phyloP scores from a whole-genome alignment of 2,888 invertebrate genomes.

The Ochlodes sylvanus region DNA sequence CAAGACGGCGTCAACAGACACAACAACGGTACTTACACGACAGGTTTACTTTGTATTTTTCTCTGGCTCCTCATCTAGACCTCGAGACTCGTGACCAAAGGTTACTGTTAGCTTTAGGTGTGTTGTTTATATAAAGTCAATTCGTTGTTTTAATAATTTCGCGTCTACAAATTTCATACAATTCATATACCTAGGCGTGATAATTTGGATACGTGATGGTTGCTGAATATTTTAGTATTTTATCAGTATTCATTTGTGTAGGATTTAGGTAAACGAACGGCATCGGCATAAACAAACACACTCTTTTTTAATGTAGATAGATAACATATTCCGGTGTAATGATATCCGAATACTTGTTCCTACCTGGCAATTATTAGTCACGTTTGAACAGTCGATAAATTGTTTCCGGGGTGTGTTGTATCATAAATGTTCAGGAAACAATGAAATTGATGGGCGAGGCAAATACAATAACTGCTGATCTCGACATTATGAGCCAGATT shows the following conservation, averaged over 20 bases:
- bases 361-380: conserved; percentile 28
- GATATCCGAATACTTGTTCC: conserved; percentile 18
- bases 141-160: background rate
- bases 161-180: background rate
- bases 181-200: conserved; percentile 1
- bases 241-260: conserved; percentile 19
- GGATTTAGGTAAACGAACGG: conserved; percentile 15
- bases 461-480: conserved; percentile 11
- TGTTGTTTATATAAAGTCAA: background rate
- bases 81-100: background rate
- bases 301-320: conserved; percentile 16
- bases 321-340: conserved; percentile 22
- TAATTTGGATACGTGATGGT: conserved; percentile 16
- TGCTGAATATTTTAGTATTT: conserved; percentile 16
- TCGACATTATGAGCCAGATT: conserved; percentile 6
- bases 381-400: conserved; percentile 15
- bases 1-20: conserved; percentile 77
- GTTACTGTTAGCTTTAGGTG: background rate
- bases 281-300: conserved; percentile 16
- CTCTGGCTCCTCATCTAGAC: conserved; percentile 17
- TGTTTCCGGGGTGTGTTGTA: conserved; percentile 21
- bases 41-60: conserved; percentile 61
- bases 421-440: conserved; percentile 24
- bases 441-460: conserved; percentile 21
- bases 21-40: conserved; percentile 71